Evolutionary conservation across 2,797 vertebrate species (phyloP).

Genomic region (Falco biarmicus): DNA sequence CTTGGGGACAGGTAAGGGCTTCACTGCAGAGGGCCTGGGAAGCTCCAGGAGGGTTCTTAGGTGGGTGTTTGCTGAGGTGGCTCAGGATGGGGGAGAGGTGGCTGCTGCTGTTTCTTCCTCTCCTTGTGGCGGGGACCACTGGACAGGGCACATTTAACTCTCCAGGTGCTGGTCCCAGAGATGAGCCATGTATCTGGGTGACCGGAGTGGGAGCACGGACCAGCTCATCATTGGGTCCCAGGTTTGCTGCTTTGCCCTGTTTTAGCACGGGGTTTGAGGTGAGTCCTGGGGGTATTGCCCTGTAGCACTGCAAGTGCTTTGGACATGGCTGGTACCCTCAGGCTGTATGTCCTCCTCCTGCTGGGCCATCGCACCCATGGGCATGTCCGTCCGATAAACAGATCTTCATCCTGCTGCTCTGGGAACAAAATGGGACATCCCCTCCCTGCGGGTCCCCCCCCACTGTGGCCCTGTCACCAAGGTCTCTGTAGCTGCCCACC

Average conservation of each 20-base stretch:
- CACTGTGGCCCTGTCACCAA: neutral
- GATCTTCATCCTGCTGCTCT: neutral
- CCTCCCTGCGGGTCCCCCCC: neutral
- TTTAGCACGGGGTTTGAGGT: neutral
- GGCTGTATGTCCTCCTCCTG: neutral
- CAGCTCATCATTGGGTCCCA: accelerated
- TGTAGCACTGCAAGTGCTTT: neutral
- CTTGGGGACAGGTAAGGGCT: neutral
- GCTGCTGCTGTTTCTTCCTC: neutral
- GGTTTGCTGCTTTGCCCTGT: neutral
- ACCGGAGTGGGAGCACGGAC: neutral
- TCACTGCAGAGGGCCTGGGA: neutral
- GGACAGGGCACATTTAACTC: neutral
- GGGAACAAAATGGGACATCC: neutral
- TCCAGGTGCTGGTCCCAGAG: neutral
- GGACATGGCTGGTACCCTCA: neutral
- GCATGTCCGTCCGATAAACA: neutral
- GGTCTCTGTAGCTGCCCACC: neutral
- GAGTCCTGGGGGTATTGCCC: neutral
- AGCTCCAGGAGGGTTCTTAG: neutral
- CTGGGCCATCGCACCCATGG: neutral
- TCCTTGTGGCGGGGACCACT: neutral
- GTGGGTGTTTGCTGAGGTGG: neutral
- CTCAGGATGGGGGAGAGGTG: neutral
- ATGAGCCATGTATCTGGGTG: neutral